A percentile compares a stretch with the other conserved stretches of the same genome.
phyloP scores from a whole-genome alignment of 2,797 vertebrate genomes.

The Echeneis naucrates region DNA sequence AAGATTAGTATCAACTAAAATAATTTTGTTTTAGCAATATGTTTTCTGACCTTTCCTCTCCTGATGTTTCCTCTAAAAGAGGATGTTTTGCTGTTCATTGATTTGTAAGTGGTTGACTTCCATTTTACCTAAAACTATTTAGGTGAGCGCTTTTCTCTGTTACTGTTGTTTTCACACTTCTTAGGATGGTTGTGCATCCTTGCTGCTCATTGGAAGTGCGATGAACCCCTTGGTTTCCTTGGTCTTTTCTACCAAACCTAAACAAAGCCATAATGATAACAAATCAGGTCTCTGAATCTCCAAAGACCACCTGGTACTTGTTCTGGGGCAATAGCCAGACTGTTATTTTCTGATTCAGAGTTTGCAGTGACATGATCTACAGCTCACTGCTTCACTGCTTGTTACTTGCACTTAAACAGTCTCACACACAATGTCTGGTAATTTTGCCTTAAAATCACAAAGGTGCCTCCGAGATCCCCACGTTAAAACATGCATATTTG shows the following conservation, averaged over 20 bases:
- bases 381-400: slow-evolving; percentile 64
- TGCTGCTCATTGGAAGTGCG: slow-evolving; percentile 72
- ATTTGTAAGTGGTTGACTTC: slow-evolving; percentile 49
- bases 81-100: slow-evolving; percentile 40
- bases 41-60: slow-evolving; percentile 30
- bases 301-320: slow-evolving; percentile 59
- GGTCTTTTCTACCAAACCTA: slow-evolving; percentile 73
- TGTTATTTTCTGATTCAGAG: slow-evolving; percentile 65
- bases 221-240: slow-evolving; percentile 58
- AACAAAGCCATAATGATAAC: slow-evolving; percentile 75
- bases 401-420: slow-evolving; percentile 64
- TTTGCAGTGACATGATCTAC: slow-evolving; percentile 57
- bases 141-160: slow-evolving; percentile 52
- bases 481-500: slow-evolving; percentile 42
- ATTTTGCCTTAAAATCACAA: slow-evolving; percentile 82
- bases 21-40: slow-evolving; percentile 17
- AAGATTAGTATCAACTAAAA: slow-evolving; percentile 33
- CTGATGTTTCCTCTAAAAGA: slow-evolving; percentile 35
- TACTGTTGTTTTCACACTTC: slow-evolving; percentile 74
- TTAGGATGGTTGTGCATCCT: slow-evolving; percentile 74
- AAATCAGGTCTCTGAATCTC: slow-evolving; percentile 55
- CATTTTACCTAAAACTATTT: slow-evolving; percentile 44
- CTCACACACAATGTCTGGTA: slow-evolving; percentile 52
- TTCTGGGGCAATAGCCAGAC: slow-evolving; percentile 54
- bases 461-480: slow-evolving; percentile 76